Conservation (phyloP, 23 tunicate species). For the Trididemnum nubilum region DNA sequence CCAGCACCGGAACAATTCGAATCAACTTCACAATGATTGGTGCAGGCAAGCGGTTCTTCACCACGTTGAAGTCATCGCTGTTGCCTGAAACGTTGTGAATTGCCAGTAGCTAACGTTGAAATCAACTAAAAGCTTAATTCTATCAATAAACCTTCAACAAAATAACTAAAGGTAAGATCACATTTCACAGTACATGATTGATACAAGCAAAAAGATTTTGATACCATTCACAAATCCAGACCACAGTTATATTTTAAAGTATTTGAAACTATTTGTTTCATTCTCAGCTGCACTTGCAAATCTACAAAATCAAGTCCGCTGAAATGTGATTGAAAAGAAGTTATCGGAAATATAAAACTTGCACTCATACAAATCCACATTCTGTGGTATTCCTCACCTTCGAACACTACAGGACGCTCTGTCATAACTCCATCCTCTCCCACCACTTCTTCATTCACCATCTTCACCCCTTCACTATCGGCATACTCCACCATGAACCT, state of each 20-base stretch:
- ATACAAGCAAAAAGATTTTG: too few species aligned
- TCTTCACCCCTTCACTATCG: conserved; percentile 46
- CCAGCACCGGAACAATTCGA: conserved; percentile 49
- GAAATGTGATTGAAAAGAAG: too few species aligned
- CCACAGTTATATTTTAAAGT: too few species aligned
- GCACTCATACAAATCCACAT: too few species aligned
- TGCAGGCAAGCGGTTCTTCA: conserved; percentile 44
- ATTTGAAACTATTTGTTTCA: too few species aligned
- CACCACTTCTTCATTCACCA: conserved; percentile 22
- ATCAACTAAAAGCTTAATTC: background rate
- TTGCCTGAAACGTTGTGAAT: conserved; percentile 48
- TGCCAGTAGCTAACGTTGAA: too few species aligned
- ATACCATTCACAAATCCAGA: too few species aligned
- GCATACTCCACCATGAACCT: conserved; percentile 51
- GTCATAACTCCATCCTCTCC: conserved; percentile 16
- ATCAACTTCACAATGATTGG: conserved; percentile 47
- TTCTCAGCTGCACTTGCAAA: too few species aligned
- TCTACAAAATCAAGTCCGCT: too few species aligned
- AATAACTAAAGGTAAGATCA: too few species aligned
- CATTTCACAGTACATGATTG: too few species aligned
- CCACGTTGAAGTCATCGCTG: conserved; percentile 39
- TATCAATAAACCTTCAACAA: background rate
- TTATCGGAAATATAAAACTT: too few species aligned
- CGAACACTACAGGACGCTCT: conserved; percentile 31
- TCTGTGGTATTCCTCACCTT: conserved; percentile 42